Evolutionary conservation across 2,113 vertebrate genomes (phyloP).

Genomic region (Paralichthys olivaceus): DNA sequence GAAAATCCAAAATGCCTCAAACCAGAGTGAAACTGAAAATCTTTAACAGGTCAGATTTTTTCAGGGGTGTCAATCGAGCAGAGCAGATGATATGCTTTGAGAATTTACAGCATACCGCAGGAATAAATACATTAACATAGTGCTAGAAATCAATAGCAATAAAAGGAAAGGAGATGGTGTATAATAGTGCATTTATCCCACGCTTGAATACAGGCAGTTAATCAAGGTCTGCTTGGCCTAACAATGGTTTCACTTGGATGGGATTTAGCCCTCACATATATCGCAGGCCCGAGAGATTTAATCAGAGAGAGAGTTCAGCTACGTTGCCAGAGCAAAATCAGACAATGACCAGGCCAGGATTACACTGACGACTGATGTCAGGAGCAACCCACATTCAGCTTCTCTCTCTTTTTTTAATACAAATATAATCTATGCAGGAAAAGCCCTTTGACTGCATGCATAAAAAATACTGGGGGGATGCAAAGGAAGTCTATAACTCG

Average conservation of each 20-base stretch:
- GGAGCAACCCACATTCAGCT: conserved; percentile 46
- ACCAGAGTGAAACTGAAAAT: conserved; percentile 17
- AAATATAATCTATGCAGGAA: conserved; percentile 65
- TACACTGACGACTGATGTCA: conserved; percentile 62
- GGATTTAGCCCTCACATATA: conserved; percentile 68
- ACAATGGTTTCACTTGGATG: conserved; percentile 69
- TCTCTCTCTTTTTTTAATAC: conserved; percentile 15
- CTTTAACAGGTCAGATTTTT: conserved; percentile 1
- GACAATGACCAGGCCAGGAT: conserved; percentile 66
- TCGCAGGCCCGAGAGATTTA: conserved; percentile 64
- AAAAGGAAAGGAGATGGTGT: conserved; percentile 57
- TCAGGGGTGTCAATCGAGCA: conserved; percentile 25
- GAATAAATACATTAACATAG: conserved; percentile 66
- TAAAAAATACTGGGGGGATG: conserved; percentile 48
- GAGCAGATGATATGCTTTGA: conserved; percentile 37
- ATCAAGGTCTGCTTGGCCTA: conserved; percentile 68
- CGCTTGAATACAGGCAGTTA: conserved; percentile 64
- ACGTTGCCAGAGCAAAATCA: conserved; percentile 48
- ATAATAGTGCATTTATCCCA: conserved; percentile 66
- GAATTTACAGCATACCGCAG: conserved; percentile 34
- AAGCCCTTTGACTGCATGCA: conserved; percentile 62
- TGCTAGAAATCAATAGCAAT: conserved; percentile 72
- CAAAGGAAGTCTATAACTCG: conserved; percentile 57
- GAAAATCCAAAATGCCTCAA: conserved; percentile 7
- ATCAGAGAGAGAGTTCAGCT: conserved; percentile 66